Percentiles rank a stretch among this genome's conserved stretches.
Conservation (phyloP, 2,888 invertebrate species). For the Sclerodermus sp. region DNA sequence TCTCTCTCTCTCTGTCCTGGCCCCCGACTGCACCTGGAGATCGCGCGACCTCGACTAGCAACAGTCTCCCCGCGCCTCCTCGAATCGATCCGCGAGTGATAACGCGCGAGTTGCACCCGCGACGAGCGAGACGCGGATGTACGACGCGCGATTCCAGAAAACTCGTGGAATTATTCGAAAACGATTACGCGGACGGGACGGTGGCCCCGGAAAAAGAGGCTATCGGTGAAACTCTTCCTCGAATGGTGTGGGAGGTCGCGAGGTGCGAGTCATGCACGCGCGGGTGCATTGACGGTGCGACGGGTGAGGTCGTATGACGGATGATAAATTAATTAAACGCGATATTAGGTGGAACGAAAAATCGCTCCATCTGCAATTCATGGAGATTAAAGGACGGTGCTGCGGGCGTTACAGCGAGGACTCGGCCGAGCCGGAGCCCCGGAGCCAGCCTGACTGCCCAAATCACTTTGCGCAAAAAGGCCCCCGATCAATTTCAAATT, state of each 20-base stretch:
- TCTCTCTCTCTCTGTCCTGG: background rate
- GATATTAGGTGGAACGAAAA: constrained; percentile 6
- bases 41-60: too few relatives aligned
- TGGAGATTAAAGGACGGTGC: constrained; percentile 7
- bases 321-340: constrained; percentile 13
- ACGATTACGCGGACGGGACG: too few relatives aligned
- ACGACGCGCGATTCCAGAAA: too few relatives aligned
- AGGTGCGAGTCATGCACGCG: constrained; percentile 11
- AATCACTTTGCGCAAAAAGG: constrained; percentile 33
- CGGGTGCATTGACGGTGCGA: constrained; percentile 4
- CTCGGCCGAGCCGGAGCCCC: constrained; percentile 1
- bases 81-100: too few relatives aligned
- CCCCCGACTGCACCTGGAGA: background rate
- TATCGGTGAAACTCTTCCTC: too few relatives aligned
- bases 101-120: too few relatives aligned
- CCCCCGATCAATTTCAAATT: constrained; percentile 47
- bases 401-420: background rate
- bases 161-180: too few relatives aligned
- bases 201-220: too few relatives aligned
- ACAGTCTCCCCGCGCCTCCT: too few relatives aligned
- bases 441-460: constrained; percentile 14
- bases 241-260: too few relatives aligned
- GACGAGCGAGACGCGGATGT: too few relatives aligned
- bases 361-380: constrained; percentile 20
- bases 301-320: constrained; percentile 5